Evolutionary conservation across 2,113 vertebrate species (phyloP), one percentile per base, ranked within the genome.

Genomic region (Crotalus helleri): DNA sequence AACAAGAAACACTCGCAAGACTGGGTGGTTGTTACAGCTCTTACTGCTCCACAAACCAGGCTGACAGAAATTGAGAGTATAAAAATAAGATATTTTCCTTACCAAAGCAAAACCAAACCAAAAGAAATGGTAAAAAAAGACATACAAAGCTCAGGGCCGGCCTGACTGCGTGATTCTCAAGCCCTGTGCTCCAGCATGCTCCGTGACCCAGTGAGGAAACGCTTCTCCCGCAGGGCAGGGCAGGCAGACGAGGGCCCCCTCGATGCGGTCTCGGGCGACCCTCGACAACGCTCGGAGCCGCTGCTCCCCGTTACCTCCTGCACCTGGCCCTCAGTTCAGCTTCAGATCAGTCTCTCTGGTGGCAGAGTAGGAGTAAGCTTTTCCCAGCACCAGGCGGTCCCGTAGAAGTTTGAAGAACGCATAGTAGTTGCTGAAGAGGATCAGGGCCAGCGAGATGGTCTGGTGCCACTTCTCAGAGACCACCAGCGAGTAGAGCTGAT

Each of bases 381-480:
- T 99, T 90, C 99, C 99, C 93, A 99, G 94, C 90, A 99, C 99
- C 95, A 99, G 98, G 64, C 99, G 98, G 98, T 99, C 99, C 96
- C 99, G 98, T 92, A 99, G 98, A 94, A 99, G 98, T 96, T 99
- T 99, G 97, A 99, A 99, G 97, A 99, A 99, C 96, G 99, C 98
- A 7, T 99, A 99, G 96, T 99, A 99, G 97, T 99, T 99, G 97
- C 99, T 99, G 98, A 99, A 99, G 96, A 99, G 99, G 95, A 99
- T 99, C 95, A 99, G 98, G 0, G 99, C 99, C 97, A 99, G 97
- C 0, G 99, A 99, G 98, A 99, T 99, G 0, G 98, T 99, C 97
- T 99, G 99, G 97, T 99, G 99, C 99, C 99, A 99, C 97, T 99
- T 99, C 94, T 99, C 99, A 0, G 99, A 99, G 91, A 99, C 98